These are phyloP conservation scores for Trachelus troglodyta DNA, from an alignment of 2,888 invertebrate species.

Conservation along the genomic window DNA sequence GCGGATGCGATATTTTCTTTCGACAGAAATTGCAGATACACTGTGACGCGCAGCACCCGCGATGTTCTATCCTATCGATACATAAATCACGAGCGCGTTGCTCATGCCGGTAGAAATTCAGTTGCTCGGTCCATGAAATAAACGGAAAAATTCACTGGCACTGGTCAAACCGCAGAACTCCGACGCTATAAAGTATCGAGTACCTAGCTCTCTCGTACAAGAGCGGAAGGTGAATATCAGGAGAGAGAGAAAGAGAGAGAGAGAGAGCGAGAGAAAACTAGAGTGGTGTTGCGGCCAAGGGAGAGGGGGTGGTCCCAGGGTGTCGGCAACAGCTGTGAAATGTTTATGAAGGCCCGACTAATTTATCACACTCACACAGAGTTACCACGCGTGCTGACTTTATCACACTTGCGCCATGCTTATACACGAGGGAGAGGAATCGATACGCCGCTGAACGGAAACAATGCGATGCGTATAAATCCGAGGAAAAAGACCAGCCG, in stretches of 20 bases:
- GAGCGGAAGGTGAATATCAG: conserved; percentile 2
- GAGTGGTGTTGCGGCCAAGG: conserved; percentile 11
- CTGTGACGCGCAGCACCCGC: neutral
- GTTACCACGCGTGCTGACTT: conserved; percentile 27
- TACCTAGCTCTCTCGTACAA: conserved; percentile 5
- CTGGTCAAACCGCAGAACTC: conserved; percentile 38
- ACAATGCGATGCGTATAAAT: conserved; percentile 24
- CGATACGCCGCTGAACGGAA: conserved; percentile 25
- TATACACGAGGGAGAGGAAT: conserved; percentile 17
- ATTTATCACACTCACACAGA: conserved; percentile 56
- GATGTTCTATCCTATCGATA: conserved; percentile 20
- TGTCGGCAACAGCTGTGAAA: conserved; percentile 64
- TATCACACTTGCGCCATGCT: conserved; percentile 19
- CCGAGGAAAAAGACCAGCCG: conserved; percentile 11
- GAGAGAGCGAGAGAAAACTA: neutral
- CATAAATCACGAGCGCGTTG: conserved; percentile 26
- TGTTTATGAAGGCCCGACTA: conserved; percentile 64
- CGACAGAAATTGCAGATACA: conserved; percentile 1
- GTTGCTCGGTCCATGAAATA: conserved; percentile 15
- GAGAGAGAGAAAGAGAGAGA: conserved; percentile 11
- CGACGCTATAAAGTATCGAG: conserved; percentile 43
- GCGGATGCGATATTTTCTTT: neutral
- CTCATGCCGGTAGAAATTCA: conserved; percentile 23
- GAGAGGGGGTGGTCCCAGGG: conserved; percentile 31
- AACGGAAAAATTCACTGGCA: conserved; percentile 35